Conservation (phyloP, 1,140 invertebrate genomes). For the Triops cancriformis region DNA sequence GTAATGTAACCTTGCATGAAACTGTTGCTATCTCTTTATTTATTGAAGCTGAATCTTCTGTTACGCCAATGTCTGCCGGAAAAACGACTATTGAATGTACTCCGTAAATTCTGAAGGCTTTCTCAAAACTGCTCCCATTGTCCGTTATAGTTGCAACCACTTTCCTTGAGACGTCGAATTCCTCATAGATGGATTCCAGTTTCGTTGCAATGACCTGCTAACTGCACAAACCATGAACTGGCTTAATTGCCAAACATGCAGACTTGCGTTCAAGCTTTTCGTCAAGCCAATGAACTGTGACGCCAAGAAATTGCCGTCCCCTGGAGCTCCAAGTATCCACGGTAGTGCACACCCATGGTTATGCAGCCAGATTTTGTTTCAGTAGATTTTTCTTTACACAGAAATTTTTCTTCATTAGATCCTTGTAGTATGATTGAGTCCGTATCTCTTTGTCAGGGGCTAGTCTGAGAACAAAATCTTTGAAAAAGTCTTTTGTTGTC, state of each 20-base stretch:
- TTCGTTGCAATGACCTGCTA: background rate
- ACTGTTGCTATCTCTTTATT: background rate
- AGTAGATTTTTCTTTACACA: background rate
- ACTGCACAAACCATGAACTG: background rate
- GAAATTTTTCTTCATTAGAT: background rate
- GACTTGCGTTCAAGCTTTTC: no score
- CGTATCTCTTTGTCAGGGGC: background rate
- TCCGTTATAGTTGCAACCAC: no score
- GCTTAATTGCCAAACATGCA: constrained; percentile 2
- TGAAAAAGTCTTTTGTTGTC: background rate
- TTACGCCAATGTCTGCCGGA: background rate
- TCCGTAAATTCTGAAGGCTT: no score
- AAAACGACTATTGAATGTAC: background rate
- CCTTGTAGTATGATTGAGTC: background rate
- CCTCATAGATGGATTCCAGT: background rate
- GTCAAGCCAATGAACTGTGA: no score
- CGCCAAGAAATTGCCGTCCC: background rate
- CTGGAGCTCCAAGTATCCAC: constrained; percentile 2
- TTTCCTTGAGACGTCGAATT: no score
- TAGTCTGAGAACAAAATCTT: background rate
- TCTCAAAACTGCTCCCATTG: no score
- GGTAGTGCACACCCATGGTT: constrained; percentile 10
- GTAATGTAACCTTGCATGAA: background rate
- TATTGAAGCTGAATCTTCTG: background rate
- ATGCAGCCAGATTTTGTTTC: background rate